These are phyloP conservation scores for Neoascia interrupta DNA, from an alignment of 2,888 invertebrate species.

Conservation along the genomic window DNA sequence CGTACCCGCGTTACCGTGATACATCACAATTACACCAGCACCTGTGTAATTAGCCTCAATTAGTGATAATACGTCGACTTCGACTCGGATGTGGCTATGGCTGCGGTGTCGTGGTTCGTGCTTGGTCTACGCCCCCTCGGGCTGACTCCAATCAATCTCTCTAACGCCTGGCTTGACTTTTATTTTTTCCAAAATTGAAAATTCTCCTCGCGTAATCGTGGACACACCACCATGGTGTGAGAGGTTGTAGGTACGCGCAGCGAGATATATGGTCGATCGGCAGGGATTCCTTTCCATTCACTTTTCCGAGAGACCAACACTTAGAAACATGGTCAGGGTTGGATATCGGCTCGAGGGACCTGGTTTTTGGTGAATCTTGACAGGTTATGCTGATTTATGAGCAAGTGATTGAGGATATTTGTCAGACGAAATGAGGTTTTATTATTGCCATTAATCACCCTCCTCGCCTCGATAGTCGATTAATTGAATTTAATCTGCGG, in stretches of 20 bases:
- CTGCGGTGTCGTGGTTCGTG: constrained; percentile 33
- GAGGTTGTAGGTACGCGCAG: no score
- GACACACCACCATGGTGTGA: constrained; percentile 48
- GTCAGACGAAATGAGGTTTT: constrained; percentile 70
- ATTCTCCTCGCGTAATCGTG: constrained; percentile 64
- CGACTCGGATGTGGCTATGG: constrained; percentile 11
- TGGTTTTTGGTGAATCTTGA: constrained; percentile 71
- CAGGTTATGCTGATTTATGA: constrained; percentile 77
- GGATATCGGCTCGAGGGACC: constrained; percentile 11
- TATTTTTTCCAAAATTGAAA: constrained; percentile 40
- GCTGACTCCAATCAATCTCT: constrained; percentile 65
- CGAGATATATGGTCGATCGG: constrained; percentile 44
- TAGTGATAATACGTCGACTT: constrained; percentile 59
- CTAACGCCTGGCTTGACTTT: constrained; percentile 49
- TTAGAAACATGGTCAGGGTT: constrained; percentile 7
- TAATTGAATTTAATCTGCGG: constrained; percentile 62
- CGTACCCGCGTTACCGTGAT: constrained; percentile 60
- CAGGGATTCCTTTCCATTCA: constrained; percentile 54
- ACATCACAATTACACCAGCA: constrained; percentile 67
- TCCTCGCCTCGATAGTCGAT: constrained; percentile 53
- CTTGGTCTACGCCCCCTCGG: constrained; percentile 46
- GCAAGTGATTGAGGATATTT: constrained; percentile 76
- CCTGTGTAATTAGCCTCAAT: constrained; percentile 68
- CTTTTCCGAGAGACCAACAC: constrained; percentile 25
- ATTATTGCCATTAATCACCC: constrained; percentile 65